Evolutionary conservation across 2,888 invertebrate species (phyloP).

Genomic region (Ophion obscuratus): DNA sequence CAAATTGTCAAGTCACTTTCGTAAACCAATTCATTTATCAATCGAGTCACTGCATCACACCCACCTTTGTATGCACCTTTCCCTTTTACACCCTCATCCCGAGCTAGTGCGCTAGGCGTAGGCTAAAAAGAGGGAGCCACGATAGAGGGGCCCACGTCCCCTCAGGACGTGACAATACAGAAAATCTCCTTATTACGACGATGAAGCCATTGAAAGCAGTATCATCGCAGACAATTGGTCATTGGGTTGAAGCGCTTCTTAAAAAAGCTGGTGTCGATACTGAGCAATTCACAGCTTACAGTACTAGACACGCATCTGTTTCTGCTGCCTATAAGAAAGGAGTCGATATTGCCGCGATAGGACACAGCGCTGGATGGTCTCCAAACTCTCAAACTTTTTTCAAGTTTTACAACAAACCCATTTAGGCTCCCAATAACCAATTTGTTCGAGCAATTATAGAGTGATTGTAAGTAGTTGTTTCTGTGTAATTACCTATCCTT

Average conservation of each 20-base stretch:
- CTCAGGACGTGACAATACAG: too few species aligned
- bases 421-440: constrained; percentile 1
- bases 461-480: background rate
- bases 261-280: constrained; percentile 3
- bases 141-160: too few species aligned
- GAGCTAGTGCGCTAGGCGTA: too few species aligned
- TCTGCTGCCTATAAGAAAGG: constrained; percentile 6
- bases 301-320: constrained; percentile 17
- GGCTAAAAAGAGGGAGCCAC: too few species aligned
- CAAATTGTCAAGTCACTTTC: too few species aligned
- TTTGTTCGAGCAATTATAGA: constrained; percentile 3
- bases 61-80: too few species aligned
- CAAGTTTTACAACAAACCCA: constrained; percentile 21
- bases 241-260: background rate
- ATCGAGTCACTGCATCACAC: too few species aligned
- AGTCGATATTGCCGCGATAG: background rate
- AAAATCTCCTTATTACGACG: background rate
- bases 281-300: background rate
- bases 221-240: constrained; percentile 10
- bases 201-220: background rate
- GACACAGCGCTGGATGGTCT: constrained; percentile 9
- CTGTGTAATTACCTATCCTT: background rate
- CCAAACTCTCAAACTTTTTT: constrained; percentile 3
- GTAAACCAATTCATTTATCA: too few species aligned
- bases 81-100: too few species aligned